Base-by-base conservation (phyloP, 2,888 invertebrate genomes). In the Eristalis pertinax region DNA sequence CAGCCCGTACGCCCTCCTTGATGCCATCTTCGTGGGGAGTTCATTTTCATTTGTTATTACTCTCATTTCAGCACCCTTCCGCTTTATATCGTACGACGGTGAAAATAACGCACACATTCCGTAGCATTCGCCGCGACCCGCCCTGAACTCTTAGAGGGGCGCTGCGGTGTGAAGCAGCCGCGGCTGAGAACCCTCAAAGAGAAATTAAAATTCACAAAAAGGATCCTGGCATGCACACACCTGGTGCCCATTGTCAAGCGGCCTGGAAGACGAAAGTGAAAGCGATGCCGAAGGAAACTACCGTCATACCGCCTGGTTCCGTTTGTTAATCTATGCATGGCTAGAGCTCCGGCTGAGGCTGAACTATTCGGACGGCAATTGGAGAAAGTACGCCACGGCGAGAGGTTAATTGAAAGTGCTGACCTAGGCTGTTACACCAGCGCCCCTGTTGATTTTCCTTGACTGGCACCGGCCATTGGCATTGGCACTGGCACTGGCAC, bases 31-130 rank as follows among this genome's bases (percentile, higher is more conserved):
- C 62, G 68, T 73, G 85, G 76, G 60, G 90, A 89, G 90, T 90
- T 91, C 91, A 90, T 91, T 91, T 91, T 92, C 91, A 91, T 90
- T 90, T 91, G 91, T 90, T 92, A 91, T 91, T 82, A 91, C 89
- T 90, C 91, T 89, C 90, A 90, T 92, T 92, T 91, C 90, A 91
- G 90, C 89, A 90, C 90, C 89, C 91, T 91, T 92, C 91, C 89
- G 91, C 73, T 84, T 88, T 84, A 63, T 77, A 81, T 81, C 67
- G 58, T n/a, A 22, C 35, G 26, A 69, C 68, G 63, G 50, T 15
- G 64, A 74, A 75, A 56, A 38, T 50, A 19, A 5, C 22, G 10
- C 22, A n/a, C 24, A 65, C 32, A 64, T 15, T 56, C 4, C 22
- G 24, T 35, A n/a, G 15, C 64, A 41, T 70, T 69, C 65, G 60